Percentiles rank a stretch among this genome's conserved stretches.
Conservation (phyloP, 2,888 invertebrate species). For the Drosophila nr. perissopoda region DNA sequence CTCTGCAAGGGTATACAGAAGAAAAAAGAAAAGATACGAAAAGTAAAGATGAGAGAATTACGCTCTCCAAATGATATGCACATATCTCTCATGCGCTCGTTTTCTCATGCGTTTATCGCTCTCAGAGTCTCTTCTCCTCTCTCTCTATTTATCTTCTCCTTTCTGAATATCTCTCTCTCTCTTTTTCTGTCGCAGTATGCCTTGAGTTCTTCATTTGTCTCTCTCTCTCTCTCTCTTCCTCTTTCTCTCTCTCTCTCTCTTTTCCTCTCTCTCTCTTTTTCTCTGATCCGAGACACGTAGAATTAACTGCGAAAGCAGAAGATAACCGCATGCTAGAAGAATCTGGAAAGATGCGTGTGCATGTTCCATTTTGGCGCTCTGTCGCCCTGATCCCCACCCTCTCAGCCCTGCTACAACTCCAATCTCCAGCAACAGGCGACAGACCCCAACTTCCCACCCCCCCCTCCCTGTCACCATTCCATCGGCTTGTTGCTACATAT, state of each 20-base stretch:
- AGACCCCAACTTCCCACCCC: not conserved
- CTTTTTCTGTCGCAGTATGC: not conserved
- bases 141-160: conserved; percentile 1
- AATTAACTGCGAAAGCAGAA: conserved; percentile 6
- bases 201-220: conserved; percentile 1
- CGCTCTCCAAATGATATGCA: conserved; percentile 8
- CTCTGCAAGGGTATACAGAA: conserved; percentile 15
- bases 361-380: conserved; percentile 16
- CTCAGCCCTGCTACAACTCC: not conserved
- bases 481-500: conserved; percentile 26
- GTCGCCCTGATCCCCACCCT: not conserved
- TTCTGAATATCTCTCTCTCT: conserved; percentile 18
- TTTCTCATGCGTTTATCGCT: conserved; percentile 55
- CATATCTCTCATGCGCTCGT: conserved; percentile 36
- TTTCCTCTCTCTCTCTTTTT: conserved; percentile 5
- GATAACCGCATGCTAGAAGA: conserved; percentile 32
- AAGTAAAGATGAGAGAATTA: not conserved
- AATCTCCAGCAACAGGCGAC: not conserved
- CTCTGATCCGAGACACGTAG: conserved; percentile 1
- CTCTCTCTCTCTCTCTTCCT: not conserved
- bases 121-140: conserved; percentile 21
- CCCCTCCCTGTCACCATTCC: conserved; percentile 1
- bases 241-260: conserved; percentile 3
- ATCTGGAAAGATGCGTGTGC: conserved; percentile 28
- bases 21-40: conserved; percentile 6